Evolutionary conservation across 2,797 vertebrate species (phyloP).

Genomic region (Liasis olivaceus): DNA sequence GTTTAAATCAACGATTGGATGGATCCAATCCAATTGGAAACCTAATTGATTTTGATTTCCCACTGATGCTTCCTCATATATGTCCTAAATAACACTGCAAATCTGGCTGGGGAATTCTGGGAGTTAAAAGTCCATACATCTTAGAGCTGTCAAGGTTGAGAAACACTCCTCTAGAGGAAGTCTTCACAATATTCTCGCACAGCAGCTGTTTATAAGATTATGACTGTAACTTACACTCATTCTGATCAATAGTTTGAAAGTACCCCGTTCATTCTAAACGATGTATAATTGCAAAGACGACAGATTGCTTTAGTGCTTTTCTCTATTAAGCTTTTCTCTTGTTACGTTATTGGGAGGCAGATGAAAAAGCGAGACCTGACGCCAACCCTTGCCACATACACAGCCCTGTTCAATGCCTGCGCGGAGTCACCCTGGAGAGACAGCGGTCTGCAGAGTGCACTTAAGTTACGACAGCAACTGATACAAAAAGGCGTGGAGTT

Average conservation of each 20-base stretch:
- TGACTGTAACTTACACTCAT: neutral
- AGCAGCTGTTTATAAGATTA: neutral
- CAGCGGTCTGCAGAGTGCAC: slow-evolving; percentile 82
- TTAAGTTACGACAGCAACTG: slow-evolving; percentile 86
- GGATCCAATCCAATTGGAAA: neutral
- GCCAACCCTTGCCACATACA: slow-evolving; percentile 87
- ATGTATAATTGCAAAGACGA: too few relatives aligned
- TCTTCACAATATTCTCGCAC: neutral
- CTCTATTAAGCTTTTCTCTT: neutral
- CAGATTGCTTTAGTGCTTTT: neutral
- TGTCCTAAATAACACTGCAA: neutral
- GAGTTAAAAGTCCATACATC: too few relatives aligned
- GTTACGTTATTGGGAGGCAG: slow-evolving; percentile 66
- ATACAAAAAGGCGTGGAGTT: slow-evolving; percentile 78
- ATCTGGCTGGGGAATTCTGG: neutral
- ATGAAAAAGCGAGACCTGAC: slow-evolving; percentile 91
- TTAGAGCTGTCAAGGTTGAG: too few relatives aligned
- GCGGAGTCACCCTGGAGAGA: slow-evolving; percentile 85
- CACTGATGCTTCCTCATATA: neutral
- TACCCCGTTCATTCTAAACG: neutral
- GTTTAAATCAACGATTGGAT: neutral
- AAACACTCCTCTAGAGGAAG: neutral
- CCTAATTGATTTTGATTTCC: neutral
- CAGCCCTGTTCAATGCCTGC: slow-evolving; percentile 93
- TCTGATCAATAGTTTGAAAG: neutral